phyloP scores from a whole-genome alignment of 1,140 invertebrate genomes.

The Cydia splendana region DNA sequence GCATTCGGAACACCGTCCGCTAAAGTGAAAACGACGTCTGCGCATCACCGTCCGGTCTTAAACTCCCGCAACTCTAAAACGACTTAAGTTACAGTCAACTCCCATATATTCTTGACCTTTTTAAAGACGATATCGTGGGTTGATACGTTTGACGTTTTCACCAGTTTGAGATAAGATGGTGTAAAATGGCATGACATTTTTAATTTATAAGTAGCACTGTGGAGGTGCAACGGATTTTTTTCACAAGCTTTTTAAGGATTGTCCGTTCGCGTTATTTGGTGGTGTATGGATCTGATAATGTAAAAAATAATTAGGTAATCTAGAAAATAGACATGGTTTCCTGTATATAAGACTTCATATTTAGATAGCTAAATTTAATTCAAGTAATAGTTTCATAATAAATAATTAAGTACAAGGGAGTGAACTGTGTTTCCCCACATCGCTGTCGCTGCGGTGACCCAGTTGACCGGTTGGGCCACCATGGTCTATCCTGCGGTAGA shows the following conservation, averaged over 20 bases:
- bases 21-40: constrained; percentile 15
- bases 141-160: constrained; percentile 25
- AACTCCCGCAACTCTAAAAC: neutral
- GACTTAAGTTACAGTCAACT: neutral
- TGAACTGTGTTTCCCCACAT: too few relatives aligned
- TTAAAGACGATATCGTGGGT: neutral
- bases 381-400: neutral
- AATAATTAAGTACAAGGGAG: neutral
- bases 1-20: neutral
- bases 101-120: neutral
- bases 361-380: neutral
- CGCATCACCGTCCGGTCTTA: constrained; percentile 7
- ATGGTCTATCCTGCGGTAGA: too few relatives aligned
- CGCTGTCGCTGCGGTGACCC: too few relatives aligned
- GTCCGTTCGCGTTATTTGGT: neutral
- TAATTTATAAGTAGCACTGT: neutral
- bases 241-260: neutral
- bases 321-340: neutral
- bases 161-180: constrained; percentile 27
- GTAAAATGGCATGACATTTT: constrained; percentile 31
- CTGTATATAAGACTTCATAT: neutral
- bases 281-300: neutral
- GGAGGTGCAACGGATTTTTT: neutral
- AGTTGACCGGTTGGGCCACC: too few relatives aligned
- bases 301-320: too few relatives aligned